Evolutionary conservation across 37 sponge, comb jelly and placozoan species (phyloP), one percentile per base, ranked within the genome.

Genomic region (Bolinopsis microptera): DNA sequence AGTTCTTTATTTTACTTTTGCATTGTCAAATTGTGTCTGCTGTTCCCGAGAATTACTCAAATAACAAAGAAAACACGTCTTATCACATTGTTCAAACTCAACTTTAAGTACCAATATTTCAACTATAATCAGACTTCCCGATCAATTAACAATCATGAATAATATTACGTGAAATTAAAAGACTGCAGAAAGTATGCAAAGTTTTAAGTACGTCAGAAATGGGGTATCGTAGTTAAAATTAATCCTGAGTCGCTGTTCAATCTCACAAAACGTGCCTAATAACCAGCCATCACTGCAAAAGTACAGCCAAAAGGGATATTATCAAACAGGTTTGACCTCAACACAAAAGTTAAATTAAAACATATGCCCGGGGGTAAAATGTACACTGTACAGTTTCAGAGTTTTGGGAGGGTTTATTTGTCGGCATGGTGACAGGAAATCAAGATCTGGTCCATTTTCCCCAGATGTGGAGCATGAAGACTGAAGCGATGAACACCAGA

Each of bases 381-480:
- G 61, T 48, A 48, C 61, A 48, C 61, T 48, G 61, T 48, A 48
- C 61, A 48, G 61, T 48, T 48, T 48, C 61, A 48, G 61, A 48
- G 61, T 48, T 13, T n/a, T 48, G 61, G 61, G 61, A 48, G 61
- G 61, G 61, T 48, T 48, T 5, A 48, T 48, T 48, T 5, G 5
- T 48, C 13, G 61, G 61, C 61, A 48, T 18, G 61, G 61, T 48
- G 5, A 5, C 13, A 48, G 61, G 61, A 48, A 48, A 48, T 92
- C 34, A 96, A 48, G 94, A 95, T 3, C 97, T 90, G 48, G 96
- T 94, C 76, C 96, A 98, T 92, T 98, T 98, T 40, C 98, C 98
- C 98, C 98, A 98, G 86, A 98, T 96, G 93, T 98, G 98, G 30
- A 98, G 97, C 68, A 98, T 93, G 93, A 98, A 98, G 27, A 98